phyloP scores from a whole-genome alignment of 1,140 invertebrate genomes.

The Pseudachorutes palmiensis region DNA sequence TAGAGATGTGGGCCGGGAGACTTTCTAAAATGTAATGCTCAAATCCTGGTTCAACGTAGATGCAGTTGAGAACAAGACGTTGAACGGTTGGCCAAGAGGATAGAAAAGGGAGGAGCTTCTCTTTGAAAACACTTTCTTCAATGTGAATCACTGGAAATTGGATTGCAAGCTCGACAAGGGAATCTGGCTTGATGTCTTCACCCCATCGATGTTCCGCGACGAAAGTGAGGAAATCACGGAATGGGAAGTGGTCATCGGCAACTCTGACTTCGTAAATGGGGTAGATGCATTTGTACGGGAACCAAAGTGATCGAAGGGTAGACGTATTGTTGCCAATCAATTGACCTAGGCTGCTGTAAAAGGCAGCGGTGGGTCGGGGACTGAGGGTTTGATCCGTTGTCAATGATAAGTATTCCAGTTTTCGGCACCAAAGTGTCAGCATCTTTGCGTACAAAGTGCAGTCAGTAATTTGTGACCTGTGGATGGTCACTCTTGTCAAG shows the following conservation, averaged over 20 bases:
- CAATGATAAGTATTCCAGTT: slow-evolving; percentile 20
- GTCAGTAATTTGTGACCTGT: slow-evolving; percentile 32
- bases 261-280: slow-evolving; percentile 30
- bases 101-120: slow-evolving; percentile 30
- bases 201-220: slow-evolving; percentile 31
- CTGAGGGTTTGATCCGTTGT: slow-evolving; percentile 34
- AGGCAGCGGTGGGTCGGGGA: slow-evolving; percentile 16
- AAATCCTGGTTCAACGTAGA: slow-evolving; percentile 25
- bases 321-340: slow-evolving; percentile 21
- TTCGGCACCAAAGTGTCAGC: slow-evolving; percentile 12
- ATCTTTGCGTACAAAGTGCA: slow-evolving; percentile 35
- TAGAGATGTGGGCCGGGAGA: not conserved
- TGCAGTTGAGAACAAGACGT: slow-evolving; percentile 19
- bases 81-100: slow-evolving; percentile 7
- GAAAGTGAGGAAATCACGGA: slow-evolving; percentile 30
- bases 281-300: slow-evolving; percentile 29
- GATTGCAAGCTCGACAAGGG: slow-evolving; percentile 23
- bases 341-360: slow-evolving; percentile 22
- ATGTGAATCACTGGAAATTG: slow-evolving; percentile 29
- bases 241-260: slow-evolving; percentile 27
- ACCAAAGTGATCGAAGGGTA: slow-evolving; percentile 19
- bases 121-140: slow-evolving; percentile 18
- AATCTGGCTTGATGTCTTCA: not conserved
- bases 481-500: slow-evolving; percentile 23
- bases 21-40: slow-evolving; percentile 20